Conservation (phyloP, 2,113 vertebrate genomes). For the Todiramphus saurophagus region DNA sequence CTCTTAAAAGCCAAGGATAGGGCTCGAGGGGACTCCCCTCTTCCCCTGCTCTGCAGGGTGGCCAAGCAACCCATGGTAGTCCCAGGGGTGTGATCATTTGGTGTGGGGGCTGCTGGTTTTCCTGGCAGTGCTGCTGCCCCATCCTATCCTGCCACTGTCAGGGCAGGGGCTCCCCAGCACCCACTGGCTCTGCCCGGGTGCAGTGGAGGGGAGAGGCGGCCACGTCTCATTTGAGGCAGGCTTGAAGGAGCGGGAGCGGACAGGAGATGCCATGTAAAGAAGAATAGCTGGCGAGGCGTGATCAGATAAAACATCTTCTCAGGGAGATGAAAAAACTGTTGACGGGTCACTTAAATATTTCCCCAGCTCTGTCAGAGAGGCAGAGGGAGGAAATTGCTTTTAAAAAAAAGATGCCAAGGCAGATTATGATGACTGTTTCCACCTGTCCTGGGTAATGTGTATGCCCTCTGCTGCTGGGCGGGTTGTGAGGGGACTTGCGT, state of each 20-base stretch:
- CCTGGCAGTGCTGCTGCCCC: background rate
- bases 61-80: fast-evolving
- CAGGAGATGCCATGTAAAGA: background rate
- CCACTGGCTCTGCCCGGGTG: fast-evolving
- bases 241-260: background rate
- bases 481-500: background rate
- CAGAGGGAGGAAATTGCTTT: slow-evolving; percentile 63
- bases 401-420: slow-evolving; percentile 33
- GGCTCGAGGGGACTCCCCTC: background rate
- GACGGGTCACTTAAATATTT: slow-evolving; percentile 68
- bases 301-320: slow-evolving; percentile 54
- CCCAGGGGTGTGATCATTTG: background rate
- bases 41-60: fast-evolving
- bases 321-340: slow-evolving; percentile 25
- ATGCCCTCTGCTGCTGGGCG: background rate
- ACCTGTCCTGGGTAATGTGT: background rate
- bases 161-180: background rate
- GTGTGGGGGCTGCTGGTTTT: background rate
- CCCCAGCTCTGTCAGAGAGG: slow-evolving; percentile 39
- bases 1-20: background rate
- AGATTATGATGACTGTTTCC: slow-evolving; percentile 54
- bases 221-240: fast-evolving
- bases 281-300: background rate
- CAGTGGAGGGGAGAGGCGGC: background rate
- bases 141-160: background rate